Base-by-base conservation (phyloP, 2,888 invertebrate species). In the Scaptomyza flava region DNA sequence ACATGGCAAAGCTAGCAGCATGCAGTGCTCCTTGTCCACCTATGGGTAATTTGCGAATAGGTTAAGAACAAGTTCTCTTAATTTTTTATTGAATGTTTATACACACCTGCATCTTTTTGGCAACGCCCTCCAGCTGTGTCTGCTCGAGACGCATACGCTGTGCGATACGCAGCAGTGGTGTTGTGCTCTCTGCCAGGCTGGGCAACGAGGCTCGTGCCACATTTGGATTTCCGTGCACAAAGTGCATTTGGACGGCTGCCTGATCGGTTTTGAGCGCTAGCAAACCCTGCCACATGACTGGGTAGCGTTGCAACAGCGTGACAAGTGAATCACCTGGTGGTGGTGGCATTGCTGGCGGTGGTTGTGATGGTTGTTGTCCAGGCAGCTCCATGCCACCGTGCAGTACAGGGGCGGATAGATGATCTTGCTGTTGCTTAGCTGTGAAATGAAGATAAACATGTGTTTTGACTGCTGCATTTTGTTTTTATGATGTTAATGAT, bases 201-300 rank as follows among this genome's bases (percentile, higher is more conserved):
- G 98, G 98, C 89, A 99, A 93, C 69, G 98, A 97, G 87, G 96
- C 96, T 75, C 95, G 95, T 9, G 98, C 98, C 70, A 99, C 96
- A 81, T 94, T 94, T 9, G 96, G 96, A 93, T 97, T 98, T 62
- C 99, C 99, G 87, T 97, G 97, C 72, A 99, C 98, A 92, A 98
- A 98, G 93, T 99, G 98, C 99, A 99, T 99, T 93, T 99, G 99
- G 47, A 99, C 99, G 31, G 97, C 97, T 6, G 98, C 98, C 87
- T 97, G 96, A 93, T 99, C 99, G 91, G 98, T 99, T 93, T 99
- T 99, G 78, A 99, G 93, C 0, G 98, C 98, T 77, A 99, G 92
- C 68, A 97, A 93, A 1, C 99, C 98, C 93, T 98, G 98, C 99
- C 99, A 99, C 96, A 98, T 97, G 47, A 98, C 96, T 9, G 98